These are phyloP conservation scores for Tipula vernalis DNA, from an alignment of 2,888 invertebrate genomes.

Conservation along the genomic window DNA sequence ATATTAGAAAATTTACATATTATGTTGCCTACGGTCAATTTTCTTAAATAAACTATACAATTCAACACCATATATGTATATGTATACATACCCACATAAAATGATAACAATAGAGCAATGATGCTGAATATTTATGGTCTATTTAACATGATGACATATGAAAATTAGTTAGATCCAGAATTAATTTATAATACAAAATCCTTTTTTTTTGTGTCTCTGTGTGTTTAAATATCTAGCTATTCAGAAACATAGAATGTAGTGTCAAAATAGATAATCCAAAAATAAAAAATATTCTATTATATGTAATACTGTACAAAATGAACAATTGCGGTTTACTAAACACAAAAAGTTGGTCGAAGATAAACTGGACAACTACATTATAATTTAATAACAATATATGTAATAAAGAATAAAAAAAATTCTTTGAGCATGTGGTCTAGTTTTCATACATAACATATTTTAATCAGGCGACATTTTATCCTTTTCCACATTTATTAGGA, in stretches of 20 bases:
- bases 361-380: not conserved
- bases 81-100: not conserved
- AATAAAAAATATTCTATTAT: not conserved
- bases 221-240: not conserved
- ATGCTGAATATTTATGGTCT: conserved; percentile 4
- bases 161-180: conserved; percentile 4
- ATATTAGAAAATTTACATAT: not conserved
- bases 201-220: not conserved
- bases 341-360: not conserved
- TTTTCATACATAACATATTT: not conserved
- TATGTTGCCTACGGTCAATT: not conserved
- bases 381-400: not conserved
- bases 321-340: not conserved
- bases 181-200: not conserved
- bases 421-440: not conserved
- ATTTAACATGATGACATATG: conserved; percentile 4
- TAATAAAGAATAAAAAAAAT: not conserved
- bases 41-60: not conserved
- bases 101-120: not conserved
- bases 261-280: not conserved
- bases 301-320: not conserved
- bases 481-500: not conserved
- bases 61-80: not conserved
- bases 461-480: not conserved
- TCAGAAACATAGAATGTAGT: not conserved